These are phyloP conservation scores for Sesia apiformis DNA, from an alignment of 2,888 invertebrate species.

Conservation along the genomic window DNA sequence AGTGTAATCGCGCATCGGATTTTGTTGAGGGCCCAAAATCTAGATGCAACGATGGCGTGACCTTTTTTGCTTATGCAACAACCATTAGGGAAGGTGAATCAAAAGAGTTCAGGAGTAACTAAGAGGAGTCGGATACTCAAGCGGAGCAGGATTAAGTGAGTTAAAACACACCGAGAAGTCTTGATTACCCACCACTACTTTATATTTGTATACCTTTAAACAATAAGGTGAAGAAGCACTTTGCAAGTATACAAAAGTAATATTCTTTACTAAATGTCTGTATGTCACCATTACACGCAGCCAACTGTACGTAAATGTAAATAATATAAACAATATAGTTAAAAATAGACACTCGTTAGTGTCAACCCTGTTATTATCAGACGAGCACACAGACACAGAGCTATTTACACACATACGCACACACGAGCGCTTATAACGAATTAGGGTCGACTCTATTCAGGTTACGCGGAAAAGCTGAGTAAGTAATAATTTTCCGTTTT, in stretches of 20 bases:
- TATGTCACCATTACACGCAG: background rate
- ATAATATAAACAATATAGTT: background rate
- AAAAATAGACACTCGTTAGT: background rate
- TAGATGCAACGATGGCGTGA: no score
- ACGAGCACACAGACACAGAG: background rate
- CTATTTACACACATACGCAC: constrained; percentile 21
- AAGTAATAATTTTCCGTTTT: constrained; percentile 13
- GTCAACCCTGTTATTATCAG: constrained; percentile 2
- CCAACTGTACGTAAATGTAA: background rate
- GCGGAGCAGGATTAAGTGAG: no score
- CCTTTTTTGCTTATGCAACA: no score
- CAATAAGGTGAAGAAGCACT: no score
- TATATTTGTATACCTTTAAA: no score
- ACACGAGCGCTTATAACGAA: constrained; percentile 48
- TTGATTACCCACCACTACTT: no score
- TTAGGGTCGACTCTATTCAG: constrained; percentile 59
- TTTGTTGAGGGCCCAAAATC: no score
- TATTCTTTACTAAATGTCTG: background rate
- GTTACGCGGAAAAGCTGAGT: constrained; percentile 11
- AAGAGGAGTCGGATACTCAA: no score
- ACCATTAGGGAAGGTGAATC: no score
- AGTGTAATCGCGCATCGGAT: no score
- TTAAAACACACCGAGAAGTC: no score
- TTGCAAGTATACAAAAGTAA: background rate
- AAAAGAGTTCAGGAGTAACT: no score